These are phyloP conservation scores for Alces alces DNA, from an alignment of 2,113 vertebrate species.

Conservation along the genomic window DNA sequence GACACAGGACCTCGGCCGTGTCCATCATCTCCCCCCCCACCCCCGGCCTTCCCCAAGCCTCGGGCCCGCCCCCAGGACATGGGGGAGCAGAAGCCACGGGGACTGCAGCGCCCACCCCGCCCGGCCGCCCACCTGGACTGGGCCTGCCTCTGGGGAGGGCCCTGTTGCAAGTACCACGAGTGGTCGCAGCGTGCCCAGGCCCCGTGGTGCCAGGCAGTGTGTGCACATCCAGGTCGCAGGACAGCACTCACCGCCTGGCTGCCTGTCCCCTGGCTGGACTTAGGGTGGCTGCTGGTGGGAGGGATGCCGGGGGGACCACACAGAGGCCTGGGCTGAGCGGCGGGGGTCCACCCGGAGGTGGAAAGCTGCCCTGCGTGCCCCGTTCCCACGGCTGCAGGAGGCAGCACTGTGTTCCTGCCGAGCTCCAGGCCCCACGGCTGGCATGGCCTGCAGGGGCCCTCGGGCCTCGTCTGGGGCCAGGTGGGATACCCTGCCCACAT, in stretches of 20 bases:
- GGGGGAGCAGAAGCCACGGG: background rate
- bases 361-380: fast-evolving
- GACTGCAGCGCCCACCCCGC: fast-evolving
- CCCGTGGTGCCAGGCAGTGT: fast-evolving
- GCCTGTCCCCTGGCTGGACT: fast-evolving
- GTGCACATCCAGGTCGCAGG: background rate
- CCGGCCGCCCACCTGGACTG: fast-evolving
- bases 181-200: fast-evolving
- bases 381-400: background rate
- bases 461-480: background rate
- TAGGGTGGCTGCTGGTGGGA: fast-evolving
- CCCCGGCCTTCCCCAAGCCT: background rate
- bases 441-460: background rate
- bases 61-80: fast-evolving
- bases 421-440: background rate
- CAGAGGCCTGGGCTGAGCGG: background rate
- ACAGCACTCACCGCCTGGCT: background rate
- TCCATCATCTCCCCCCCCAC: fast-evolving
- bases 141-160: background rate
- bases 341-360: fast-evolving
- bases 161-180: fast-evolving
- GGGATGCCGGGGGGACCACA: background rate
- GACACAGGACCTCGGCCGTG: fast-evolving
- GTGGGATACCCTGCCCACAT: background rate
- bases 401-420: fast-evolving